Evolutionary conservation across 2,888 invertebrate species (phyloP).

Genomic region (Cheilosia vernalis): DNA sequence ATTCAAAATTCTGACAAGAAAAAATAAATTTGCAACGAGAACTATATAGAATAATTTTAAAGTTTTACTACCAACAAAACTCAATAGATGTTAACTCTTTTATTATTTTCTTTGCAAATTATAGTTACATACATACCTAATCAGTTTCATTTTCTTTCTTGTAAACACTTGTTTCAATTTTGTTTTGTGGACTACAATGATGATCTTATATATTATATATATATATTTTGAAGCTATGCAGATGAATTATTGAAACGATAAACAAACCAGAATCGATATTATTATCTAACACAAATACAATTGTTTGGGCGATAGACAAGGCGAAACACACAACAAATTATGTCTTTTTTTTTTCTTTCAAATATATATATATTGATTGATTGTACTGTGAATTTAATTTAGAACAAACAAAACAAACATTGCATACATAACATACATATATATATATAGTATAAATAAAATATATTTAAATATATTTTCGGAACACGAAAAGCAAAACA

Average conservation of each 20-base stretch:
- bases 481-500: constrained; percentile 70
- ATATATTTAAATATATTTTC: constrained; percentile 72
- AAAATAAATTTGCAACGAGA: constrained; percentile 62
- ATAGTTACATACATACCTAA: constrained; percentile 32
- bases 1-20: constrained; percentile 6
- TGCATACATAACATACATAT: constrained; percentile 69
- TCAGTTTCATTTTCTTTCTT: constrained; percentile 17
- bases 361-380: constrained; percentile 46
- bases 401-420: constrained; percentile 32
- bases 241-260: constrained; percentile 44
- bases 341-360: constrained; percentile 64
- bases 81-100: constrained; percentile 36
- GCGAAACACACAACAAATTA: constrained; percentile 30
- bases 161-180: constrained; percentile 31
- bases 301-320: constrained; percentile 32
- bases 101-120: constrained; percentile 34
- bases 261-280: constrained; percentile 68
- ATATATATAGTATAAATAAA: constrained; percentile 53
- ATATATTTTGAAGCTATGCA: background rate
- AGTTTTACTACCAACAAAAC: background rate
- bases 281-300: constrained; percentile 44
- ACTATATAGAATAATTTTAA: constrained; percentile 17
- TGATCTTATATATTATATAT: constrained; percentile 51
- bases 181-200: constrained; percentile 61
- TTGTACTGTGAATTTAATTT: constrained; percentile 72